Percentiles rank a stretch among this genome's conserved stretches.
phyloP scores from a whole-genome alignment of 1,140 invertebrate species.

The Contarinia nasturtii region DNA sequence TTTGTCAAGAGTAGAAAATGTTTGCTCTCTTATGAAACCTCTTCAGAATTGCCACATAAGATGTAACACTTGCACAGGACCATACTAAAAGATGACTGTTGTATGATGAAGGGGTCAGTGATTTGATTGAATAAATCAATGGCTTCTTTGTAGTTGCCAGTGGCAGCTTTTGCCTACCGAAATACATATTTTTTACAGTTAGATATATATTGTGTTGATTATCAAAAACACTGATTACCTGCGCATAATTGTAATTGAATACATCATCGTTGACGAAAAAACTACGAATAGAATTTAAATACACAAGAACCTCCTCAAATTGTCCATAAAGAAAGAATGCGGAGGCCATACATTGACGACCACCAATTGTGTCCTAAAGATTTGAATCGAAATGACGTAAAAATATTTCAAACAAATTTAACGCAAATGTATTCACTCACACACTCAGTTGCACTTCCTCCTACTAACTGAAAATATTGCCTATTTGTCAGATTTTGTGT shows the following conservation, averaged over 20 bases:
- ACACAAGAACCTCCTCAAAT: constrained; percentile 91
- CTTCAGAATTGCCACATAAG: constrained; percentile 16
- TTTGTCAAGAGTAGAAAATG: too few relatives aligned
- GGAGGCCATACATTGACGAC: constrained; percentile 93
- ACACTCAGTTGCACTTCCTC: constrained; percentile 87
- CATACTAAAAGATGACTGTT: constrained; percentile 75
- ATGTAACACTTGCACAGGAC: constrained; percentile 74
- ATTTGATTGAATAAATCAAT: constrained; percentile 80
- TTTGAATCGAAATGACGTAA: too few relatives aligned
- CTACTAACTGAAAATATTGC: constrained; percentile 91
- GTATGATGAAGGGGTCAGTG: constrained; percentile 64
- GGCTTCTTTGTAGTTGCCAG: constrained; percentile 84
- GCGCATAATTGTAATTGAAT: constrained; percentile 96
- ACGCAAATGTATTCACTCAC: too few relatives aligned
- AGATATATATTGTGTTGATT: neutral
- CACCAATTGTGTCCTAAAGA: constrained; percentile 86
- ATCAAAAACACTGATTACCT: constrained; percentile 26
- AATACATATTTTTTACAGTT: neutral
- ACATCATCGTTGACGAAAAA: constrained; percentile 89
- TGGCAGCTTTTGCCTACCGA: constrained; percentile 65
- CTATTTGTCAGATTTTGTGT: too few relatives aligned
- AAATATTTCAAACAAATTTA: too few relatives aligned
- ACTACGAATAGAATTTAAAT: constrained; percentile 92
- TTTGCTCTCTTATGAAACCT: constrained; percentile 6
- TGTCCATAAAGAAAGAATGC: constrained; percentile 85